Base-by-base conservation (phyloP, 2,113 vertebrate species). In the Scomber colias region DNA sequence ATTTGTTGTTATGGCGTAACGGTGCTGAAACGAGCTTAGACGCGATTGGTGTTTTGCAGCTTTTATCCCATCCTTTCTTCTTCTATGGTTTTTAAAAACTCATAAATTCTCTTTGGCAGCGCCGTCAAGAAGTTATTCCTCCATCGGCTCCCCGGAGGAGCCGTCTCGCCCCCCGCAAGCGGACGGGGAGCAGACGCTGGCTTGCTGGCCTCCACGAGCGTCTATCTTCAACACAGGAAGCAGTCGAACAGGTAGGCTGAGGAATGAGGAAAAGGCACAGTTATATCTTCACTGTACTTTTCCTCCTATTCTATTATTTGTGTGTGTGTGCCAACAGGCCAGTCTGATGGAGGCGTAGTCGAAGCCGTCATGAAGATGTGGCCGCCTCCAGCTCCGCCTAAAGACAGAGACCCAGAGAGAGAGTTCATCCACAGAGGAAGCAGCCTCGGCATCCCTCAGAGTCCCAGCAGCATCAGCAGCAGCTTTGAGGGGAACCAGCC, bases 321-420 rank as follows among this genome's bases (percentile, higher is more conserved):
- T 24, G 0, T 56, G 0, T 56, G 21, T 21, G 44, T 48, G 13
- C 9, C 79, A 66, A 54, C 62, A 86, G 88, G 21, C 63, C 89
- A 84, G 27, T 62, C 81, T 2, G 86, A 67, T 3, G 77, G 66
- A 14, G 35, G 59, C 0, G 83, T 21, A 2, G 85, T 95, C 0
- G 94, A 95, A 1, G 85, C 87, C 0, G 89, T 93, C 30, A 85
- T 95, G 93, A 95, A 94, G 88, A 94, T 94, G 94, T 96, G 94
- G 94, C 94, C 95, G 0, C 94, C 95, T 45, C 95, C 95, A 9
- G 87, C 93, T 16, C 19, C 45, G 16, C 94, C 92, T 1, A 81
- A 88, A 65, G 89, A 93, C 40, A 55, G 56, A 53, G 84, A 75
- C 9, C 40, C 64, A 2, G 78, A 87, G 6, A 83, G 24, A 13